These are phyloP conservation scores for Acholoe squamosa DNA, from an alignment of 2,888 invertebrate genomes.

Conservation along the genomic window DNA sequence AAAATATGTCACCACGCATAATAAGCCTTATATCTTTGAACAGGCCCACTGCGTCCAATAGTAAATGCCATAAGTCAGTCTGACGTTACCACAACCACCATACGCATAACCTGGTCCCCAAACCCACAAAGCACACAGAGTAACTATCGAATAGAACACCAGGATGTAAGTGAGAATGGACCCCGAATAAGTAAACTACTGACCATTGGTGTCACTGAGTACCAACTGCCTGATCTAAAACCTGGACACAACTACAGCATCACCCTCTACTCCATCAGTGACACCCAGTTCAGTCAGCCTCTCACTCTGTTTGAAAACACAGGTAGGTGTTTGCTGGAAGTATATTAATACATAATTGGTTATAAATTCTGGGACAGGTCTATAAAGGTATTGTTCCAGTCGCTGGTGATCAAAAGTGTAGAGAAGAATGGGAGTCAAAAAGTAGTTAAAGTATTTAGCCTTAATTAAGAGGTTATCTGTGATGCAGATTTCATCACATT, in stretches of 20 bases:
- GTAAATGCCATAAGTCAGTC: neutral
- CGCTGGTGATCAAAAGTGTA: no score
- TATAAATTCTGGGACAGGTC: neutral
- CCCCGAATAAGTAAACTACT: neutral
- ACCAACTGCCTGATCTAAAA: neutral
- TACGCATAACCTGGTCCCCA: neutral
- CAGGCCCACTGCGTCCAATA: slow-evolving; percentile 18
- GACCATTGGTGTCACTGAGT: neutral
- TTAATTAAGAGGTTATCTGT: no score
- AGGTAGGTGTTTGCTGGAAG: neutral
- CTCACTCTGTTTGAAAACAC: slow-evolving; percentile 35
- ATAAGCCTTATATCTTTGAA: neutral
- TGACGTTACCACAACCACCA: neutral
- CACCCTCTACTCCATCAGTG: slow-evolving; percentile 28
- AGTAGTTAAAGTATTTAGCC: no score
- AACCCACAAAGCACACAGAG: neutral
- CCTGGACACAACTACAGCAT: slow-evolving; percentile 57
- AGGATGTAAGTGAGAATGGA: neutral
- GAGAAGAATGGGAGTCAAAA: no score
- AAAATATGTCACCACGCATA: neutral
- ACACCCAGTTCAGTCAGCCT: slow-evolving; percentile 38
- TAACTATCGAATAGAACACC: slow-evolving; percentile 32
- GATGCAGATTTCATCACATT: no score
- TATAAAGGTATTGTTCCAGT: neutral
- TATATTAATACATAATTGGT: neutral